phyloP scores from a whole-genome alignment of 2,113 vertebrate species.

The Canis aureus region DNA sequence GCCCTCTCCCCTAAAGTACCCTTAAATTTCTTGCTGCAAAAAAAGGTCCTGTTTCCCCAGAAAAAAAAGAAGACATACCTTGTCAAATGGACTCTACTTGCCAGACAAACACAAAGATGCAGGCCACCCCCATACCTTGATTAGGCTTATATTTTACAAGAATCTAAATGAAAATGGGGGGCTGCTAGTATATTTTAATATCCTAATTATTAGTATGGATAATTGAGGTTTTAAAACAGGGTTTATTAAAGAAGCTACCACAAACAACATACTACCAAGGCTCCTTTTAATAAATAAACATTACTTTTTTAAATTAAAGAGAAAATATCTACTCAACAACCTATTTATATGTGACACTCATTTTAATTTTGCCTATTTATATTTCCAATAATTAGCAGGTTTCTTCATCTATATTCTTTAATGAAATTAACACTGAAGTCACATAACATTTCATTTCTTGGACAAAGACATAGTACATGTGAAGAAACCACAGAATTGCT shows the following conservation, averaged over 20 bases:
- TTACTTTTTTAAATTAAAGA: slow-evolving; percentile 73
- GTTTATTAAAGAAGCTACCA: slow-evolving; percentile 57
- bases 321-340: slow-evolving; percentile 44
- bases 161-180: slow-evolving; percentile 21
- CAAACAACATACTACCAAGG: slow-evolving; percentile 41
- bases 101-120: neutral
- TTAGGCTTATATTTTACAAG: neutral
- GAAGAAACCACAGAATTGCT: neutral
- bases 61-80: neutral
- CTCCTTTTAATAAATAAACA: slow-evolving; percentile 80
- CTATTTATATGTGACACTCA: slow-evolving; percentile 44
- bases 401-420: slow-evolving; percentile 22
- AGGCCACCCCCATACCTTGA: neutral
- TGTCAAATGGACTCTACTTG: neutral
- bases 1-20: neutral
- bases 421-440: slow-evolving; percentile 66
- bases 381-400: slow-evolving; percentile 58
- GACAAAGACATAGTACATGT: neutral
- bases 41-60: neutral
- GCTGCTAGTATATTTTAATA: neutral
- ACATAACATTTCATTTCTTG: neutral
- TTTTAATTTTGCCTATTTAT: slow-evolving; percentile 47
- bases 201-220: slow-evolving; percentile 33
- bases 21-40: neutral
- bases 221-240: neutral